Conservation (phyloP, 2,113 vertebrate genomes). For the Fulica atra region DNA sequence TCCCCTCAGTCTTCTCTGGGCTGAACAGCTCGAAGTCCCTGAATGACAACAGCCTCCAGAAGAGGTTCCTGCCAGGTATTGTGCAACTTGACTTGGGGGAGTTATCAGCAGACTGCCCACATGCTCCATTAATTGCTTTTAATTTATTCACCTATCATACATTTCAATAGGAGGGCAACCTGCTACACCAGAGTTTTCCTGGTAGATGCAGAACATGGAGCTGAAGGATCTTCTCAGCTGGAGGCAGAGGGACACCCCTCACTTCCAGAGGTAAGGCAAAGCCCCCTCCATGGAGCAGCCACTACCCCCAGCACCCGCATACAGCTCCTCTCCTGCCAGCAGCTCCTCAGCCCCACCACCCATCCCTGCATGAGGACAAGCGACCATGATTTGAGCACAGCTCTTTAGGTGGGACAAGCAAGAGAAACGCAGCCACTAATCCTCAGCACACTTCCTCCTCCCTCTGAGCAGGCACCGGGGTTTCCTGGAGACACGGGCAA, state of each 20-base stretch:
- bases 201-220: background rate
- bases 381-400: rapidly evolving
- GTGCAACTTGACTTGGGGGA: background rate
- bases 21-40: too few species aligned
- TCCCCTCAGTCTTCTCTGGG: too few species aligned
- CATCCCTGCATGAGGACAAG: background rate
- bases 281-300: too few species aligned
- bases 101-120: background rate
- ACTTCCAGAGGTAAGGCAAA: background rate
- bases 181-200: rapidly evolving
- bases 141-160: background rate
- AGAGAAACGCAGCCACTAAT: background rate
- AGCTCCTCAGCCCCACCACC: background rate
- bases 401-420: background rate
- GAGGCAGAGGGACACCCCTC: background rate
- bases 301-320: rapidly evolving
- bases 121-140: background rate
- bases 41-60: background rate
- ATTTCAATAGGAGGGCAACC: background rate
- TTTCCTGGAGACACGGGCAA: constrained; percentile 74
- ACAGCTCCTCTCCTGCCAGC: background rate
- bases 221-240: background rate
- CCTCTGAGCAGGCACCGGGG: constrained; percentile 35
- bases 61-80: background rate
- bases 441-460: background rate